Evolutionary conservation across 2,888 invertebrate genomes (phyloP), one percentile per base, ranked within the genome.

Genomic region (Mythimna albipuncta): DNA sequence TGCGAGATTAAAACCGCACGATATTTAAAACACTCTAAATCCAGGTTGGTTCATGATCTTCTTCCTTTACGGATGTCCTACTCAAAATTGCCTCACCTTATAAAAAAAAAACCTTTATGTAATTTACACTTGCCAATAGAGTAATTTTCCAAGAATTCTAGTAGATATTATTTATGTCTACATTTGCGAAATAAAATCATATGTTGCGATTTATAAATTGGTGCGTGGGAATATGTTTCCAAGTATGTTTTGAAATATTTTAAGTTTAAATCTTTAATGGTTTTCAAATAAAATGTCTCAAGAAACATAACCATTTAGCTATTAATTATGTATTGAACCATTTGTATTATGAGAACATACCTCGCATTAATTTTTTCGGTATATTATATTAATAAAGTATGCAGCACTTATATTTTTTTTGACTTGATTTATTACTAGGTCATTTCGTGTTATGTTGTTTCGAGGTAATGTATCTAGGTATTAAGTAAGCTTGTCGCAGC

Each of bases 381-480:
- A n/a, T 52, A 68, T 67, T 72, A n/a, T n/a, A n/a, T 70, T 73
- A 72, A 41, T 63, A 13, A 69, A 66, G 55, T 82, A 76, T 75
- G 55, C 1, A 35, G 63, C 68, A 67, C 11, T 35, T 52, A 35
- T 75, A 79, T 72, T 69, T 72, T 76, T 70, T 54, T 62, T 44
- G 38, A 58, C 26, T 59, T 50, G 47, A 67, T 75, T 64, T 61
- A 62, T 65, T 64, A 50, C 50, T 71, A 11, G n/a, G 13, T 62
- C 16, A n/a, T 64, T 55, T 47, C 41, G 66, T 47, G 21, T 50
- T 68, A 32, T 63, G 21, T 64, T 67, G 32, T 70, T 61, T 61
- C 44, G 64, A 80, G 26, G 32, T 61, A 62, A 71, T 64, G 1
- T 68, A 62, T 64, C 38, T 69, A 54, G 50, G 54, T 63, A 65